Evolutionary conservation across 1,140 invertebrate species (phyloP).

Genomic region (Pseudomyrmex sp.): DNA sequence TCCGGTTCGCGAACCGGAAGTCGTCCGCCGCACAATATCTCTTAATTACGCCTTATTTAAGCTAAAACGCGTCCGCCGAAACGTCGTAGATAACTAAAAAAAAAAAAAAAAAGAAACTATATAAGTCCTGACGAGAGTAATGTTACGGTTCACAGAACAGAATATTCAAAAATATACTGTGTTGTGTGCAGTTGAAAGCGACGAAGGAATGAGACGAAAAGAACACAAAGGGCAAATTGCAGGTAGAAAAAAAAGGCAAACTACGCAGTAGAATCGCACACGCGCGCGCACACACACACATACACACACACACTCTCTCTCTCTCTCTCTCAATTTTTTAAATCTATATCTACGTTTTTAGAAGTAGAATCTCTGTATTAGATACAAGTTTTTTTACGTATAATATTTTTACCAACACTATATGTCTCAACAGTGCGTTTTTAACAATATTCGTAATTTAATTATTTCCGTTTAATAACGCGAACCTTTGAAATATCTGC

Average conservation of each 20-base stretch:
- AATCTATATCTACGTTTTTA: too few relatives aligned
- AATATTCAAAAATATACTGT: constrained; percentile 8
- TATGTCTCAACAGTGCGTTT: background rate
- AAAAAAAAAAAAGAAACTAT: background rate
- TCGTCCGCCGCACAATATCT: constrained; percentile 6
- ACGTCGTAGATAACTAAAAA: background rate
- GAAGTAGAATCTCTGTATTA: too few relatives aligned
- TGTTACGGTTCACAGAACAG: constrained; percentile 32
- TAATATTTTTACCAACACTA: too few relatives aligned
- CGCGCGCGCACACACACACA: too few relatives aligned
- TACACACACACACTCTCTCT: too few relatives aligned
- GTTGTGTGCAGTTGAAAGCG: background rate
- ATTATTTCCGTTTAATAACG: background rate
- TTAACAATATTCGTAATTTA: background rate
- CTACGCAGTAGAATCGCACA: background rate
- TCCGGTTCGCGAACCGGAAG: constrained; percentile 36
- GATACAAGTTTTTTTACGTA: too few relatives aligned
- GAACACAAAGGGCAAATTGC: background rate
- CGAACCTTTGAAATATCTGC: background rate
- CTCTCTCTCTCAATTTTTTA: too few relatives aligned
- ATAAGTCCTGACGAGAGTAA: too few relatives aligned
- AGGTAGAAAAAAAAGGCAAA: background rate
- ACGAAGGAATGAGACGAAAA: background rate
- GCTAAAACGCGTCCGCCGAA: constrained; percentile 10
- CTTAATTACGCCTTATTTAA: constrained; percentile 36